phyloP scores from a whole-genome alignment of 2,888 invertebrate species.

The Drosophila multiciliata region DNA sequence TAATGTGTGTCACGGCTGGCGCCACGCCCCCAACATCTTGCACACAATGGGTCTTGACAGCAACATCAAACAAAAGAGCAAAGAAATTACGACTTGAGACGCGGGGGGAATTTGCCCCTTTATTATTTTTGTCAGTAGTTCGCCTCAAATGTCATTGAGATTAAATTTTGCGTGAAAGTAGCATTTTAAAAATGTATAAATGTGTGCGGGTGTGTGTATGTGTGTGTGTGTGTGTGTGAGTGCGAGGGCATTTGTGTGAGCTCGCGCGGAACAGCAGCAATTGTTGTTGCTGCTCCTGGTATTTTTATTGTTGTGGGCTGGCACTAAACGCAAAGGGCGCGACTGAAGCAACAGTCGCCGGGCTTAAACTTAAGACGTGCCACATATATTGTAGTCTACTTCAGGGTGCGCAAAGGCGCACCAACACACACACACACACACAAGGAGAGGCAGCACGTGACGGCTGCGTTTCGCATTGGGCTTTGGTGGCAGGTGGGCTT shows the following conservation, averaged over 20 bases:
- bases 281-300: slow-evolving; percentile 54
- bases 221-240: slow-evolving; percentile 19
- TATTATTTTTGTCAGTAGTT: slow-evolving; percentile 60
- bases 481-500: slow-evolving; percentile 59
- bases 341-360: slow-evolving; percentile 72
- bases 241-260: slow-evolving; percentile 49
- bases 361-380: slow-evolving; percentile 65
- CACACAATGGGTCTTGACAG: not conserved
- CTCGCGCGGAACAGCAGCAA: slow-evolving; percentile 71
- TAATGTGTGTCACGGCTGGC: slow-evolving; percentile 45
- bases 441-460: slow-evolving; percentile 54
- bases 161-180: slow-evolving; percentile 81
- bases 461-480: slow-evolving; percentile 35
- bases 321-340: slow-evolving; percentile 75
- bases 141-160: slow-evolving; percentile 78
- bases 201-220: slow-evolving; percentile 11
- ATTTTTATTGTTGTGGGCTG: slow-evolving; percentile 61
- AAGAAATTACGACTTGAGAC: slow-evolving; percentile 7
- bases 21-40: slow-evolving; percentile 27
- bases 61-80: slow-evolving; percentile 22
- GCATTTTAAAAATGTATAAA: slow-evolving; percentile 73
- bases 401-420: slow-evolving; percentile 39
- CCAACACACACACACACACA: slow-evolving; percentile 15
- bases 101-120: slow-evolving; percentile 14
- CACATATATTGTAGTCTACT: slow-evolving; percentile 65